Evolutionary conservation across 30 jellyfish, hydroid and myxozoan genomes (phyloP).

Genomic region (Aurelia sp.): DNA sequence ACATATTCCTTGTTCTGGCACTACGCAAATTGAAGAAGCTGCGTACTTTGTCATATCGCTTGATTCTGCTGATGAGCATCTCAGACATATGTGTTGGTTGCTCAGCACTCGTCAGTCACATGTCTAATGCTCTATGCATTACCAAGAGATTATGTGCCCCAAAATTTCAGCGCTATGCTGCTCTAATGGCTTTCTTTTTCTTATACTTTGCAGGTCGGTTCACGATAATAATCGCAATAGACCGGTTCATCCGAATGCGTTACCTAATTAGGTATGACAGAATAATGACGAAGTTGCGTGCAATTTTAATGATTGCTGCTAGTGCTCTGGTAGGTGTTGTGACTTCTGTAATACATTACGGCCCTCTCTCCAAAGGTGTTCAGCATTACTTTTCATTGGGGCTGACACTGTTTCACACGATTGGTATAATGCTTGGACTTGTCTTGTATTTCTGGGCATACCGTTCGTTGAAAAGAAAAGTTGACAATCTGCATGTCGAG

Average conservation of each 20-base stretch:
- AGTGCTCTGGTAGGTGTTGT: too few relatives aligned
- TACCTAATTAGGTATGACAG: conserved; percentile 1
- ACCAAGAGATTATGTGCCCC: too few relatives aligned
- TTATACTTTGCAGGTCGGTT: background rate
- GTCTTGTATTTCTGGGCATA: too few relatives aligned
- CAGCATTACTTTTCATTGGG: too few relatives aligned
- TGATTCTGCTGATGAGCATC: conserved; percentile 4
- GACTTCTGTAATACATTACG: too few relatives aligned
- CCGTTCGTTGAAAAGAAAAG: too few relatives aligned
- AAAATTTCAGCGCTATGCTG: background rate
- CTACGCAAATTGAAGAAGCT: conserved; percentile 8
- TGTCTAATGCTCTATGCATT: background rate
- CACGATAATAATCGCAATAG: background rate
- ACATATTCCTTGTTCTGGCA: conserved; percentile 1
- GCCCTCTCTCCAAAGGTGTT: too few relatives aligned
- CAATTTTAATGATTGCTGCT: too few relatives aligned
- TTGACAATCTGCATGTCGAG: too few relatives aligned
- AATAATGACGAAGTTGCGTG: too few relatives aligned
- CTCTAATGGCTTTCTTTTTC: background rate
- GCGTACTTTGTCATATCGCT: conserved; percentile 8
- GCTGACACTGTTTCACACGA: too few relatives aligned
- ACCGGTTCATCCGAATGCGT: conserved; percentile 1
- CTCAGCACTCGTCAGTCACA: background rate
- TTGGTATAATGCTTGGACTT: too few relatives aligned
- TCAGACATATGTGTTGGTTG: conserved; percentile 27